These are phyloP conservation scores for Trissolcus japonicus DNA, from an alignment of 2,888 invertebrate species.

Conservation along the genomic window DNA sequence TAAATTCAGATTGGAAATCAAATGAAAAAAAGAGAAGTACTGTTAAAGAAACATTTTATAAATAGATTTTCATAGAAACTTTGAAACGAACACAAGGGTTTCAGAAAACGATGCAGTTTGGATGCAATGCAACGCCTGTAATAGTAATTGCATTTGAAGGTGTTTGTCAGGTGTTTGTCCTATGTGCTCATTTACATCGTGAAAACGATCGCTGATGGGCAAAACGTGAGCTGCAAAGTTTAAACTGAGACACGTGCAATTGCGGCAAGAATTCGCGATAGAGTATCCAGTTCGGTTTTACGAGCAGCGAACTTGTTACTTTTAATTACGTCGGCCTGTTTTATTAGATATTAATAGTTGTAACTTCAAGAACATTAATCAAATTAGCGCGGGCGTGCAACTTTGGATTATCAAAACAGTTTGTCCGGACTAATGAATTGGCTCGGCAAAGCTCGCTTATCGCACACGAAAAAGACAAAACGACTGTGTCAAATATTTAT, in stretches of 20 bases:
- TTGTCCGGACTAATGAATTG: conserved; percentile 33
- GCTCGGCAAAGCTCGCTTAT: conserved; percentile 23
- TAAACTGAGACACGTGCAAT: conserved; percentile 40
- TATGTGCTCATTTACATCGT: conserved; percentile 57
- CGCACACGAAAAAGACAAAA: conserved; percentile 25
- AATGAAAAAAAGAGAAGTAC: too few relatives aligned
- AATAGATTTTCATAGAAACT: too few relatives aligned
- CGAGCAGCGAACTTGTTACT: conserved; percentile 27
- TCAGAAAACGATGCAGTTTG: conserved; percentile 24
- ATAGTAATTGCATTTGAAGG: conserved; percentile 47
- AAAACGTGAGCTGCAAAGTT: conserved; percentile 54
- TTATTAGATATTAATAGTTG: conserved; percentile 42
- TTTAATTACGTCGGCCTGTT: conserved; percentile 16
- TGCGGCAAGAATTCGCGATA: conserved; percentile 28
- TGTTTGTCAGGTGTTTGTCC: conserved; percentile 46
- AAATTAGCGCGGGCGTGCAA: conserved; percentile 26
- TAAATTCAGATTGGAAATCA: too few relatives aligned
- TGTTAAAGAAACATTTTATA: too few relatives aligned
- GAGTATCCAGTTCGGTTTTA: conserved; percentile 20
- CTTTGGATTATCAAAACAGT: conserved; percentile 30
- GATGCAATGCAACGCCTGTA: conserved; percentile 43
- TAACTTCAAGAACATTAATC: conserved; percentile 14
- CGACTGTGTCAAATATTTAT: conserved; percentile 42
- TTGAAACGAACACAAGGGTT: conserved; percentile 6
- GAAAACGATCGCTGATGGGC: conserved; percentile 52